Conservation (phyloP, 2,888 invertebrate species). For the Smittia aterrima region DNA sequence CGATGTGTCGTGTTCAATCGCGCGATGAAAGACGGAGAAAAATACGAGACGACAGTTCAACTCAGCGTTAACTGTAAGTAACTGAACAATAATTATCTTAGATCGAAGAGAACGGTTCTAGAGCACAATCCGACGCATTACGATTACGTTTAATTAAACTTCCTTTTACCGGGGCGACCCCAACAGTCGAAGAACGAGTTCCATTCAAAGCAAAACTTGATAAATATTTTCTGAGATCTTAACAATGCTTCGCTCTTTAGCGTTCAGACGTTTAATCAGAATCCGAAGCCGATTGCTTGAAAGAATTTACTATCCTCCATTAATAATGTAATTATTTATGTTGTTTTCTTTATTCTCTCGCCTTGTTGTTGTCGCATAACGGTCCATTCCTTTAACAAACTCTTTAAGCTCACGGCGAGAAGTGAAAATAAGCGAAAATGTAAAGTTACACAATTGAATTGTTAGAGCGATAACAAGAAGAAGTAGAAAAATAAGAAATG, state of each 20-base stretch:
- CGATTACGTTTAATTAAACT: conserved; percentile 13
- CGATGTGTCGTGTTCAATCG: conserved; percentile 87
- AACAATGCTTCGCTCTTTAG: not conserved
- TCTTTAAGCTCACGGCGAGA: not conserved
- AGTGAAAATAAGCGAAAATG: conserved; percentile 10
- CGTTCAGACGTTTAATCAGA: conserved; percentile 12
- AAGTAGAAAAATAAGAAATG: not conserved
- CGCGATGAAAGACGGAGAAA: conserved; percentile 78
- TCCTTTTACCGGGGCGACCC: not conserved
- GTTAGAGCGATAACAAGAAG: not conserved
- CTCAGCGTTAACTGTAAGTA: conserved; percentile 88
- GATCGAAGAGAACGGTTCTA: not conserved
- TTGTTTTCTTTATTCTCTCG: not conserved
- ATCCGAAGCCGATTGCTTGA: not conserved
- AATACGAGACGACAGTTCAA: conserved; percentile 74
- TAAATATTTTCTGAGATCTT: not conserved
- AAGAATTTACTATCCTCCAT: not conserved
- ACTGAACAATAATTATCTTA: conserved; percentile 35
- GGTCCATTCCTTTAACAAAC: not conserved
- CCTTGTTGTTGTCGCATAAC: not conserved
- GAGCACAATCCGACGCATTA: not conserved
- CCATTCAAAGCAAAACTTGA: not conserved
- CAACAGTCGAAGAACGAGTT: not conserved
- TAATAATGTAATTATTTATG: conserved; percentile 30
- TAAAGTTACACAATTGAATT: conserved; percentile 10